These are phyloP conservation scores for Acanthosepion lycidas DNA, from an alignment of 2,888 invertebrate species.

Conservation along the genomic window DNA sequence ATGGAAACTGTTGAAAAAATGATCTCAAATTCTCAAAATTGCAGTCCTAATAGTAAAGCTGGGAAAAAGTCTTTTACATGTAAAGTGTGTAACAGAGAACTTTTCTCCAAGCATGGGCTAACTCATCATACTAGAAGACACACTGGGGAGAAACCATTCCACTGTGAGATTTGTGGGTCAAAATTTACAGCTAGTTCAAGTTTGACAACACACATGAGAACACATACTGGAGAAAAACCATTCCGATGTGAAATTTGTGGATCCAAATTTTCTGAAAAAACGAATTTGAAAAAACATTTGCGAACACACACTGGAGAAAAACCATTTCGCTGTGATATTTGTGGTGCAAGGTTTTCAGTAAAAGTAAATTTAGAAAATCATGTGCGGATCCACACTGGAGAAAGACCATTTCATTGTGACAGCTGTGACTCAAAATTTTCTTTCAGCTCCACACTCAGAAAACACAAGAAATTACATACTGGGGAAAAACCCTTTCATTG, in stretches of 20 bases:
- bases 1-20: too few relatives aligned
- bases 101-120: not conserved
- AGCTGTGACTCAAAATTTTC: not conserved
- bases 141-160: not conserved
- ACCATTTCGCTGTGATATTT: not conserved
- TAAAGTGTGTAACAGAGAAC: not conserved
- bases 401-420: not conserved
- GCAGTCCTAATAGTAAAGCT: not conserved
- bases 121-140: not conserved
- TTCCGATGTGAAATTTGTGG: not conserved
- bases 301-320: not conserved
- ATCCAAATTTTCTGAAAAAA: not conserved
- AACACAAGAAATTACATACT: not conserved
- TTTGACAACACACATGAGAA: not conserved
- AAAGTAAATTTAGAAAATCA: not conserved
- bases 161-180: not conserved
- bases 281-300: not conserved
- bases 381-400: not conserved
- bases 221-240: not conserved
- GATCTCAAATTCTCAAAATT: too few relatives aligned
- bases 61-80: not conserved
- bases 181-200: not conserved
- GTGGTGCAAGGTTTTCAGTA: not conserved
- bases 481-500: not conserved
- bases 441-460: not conserved